Percentiles rank a stretch among this genome's conserved stretches.
Evolutionary conservation across 1,140 invertebrate genomes (phyloP).

Genomic region (Drosophila kepulauana): DNA sequence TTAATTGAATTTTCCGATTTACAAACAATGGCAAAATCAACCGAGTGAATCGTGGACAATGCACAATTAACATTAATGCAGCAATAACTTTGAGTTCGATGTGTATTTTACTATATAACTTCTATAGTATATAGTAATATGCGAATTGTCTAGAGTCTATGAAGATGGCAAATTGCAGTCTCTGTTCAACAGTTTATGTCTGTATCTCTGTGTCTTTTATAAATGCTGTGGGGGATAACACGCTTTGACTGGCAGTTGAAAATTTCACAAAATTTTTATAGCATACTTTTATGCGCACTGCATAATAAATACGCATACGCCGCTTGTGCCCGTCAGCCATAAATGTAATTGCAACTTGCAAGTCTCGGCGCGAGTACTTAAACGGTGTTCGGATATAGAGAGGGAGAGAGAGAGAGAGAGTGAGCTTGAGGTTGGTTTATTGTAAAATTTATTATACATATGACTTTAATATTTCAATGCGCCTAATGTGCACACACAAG

Average conservation of each 20-base stretch:
- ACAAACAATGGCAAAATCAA: too few relatives aligned
- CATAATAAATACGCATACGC: conserved; percentile 55
- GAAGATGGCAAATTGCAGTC: not conserved
- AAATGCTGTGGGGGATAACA: not conserved
- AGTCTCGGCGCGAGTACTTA: not conserved
- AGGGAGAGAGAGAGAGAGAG: not conserved
- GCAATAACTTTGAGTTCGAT: not conserved
- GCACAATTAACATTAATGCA: too few relatives aligned
- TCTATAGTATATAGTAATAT: not conserved
- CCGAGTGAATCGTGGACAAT: too few relatives aligned
- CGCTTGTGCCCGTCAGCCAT: conserved; percentile 38
- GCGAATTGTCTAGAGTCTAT: not conserved
- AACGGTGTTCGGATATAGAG: not conserved
- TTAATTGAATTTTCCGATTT: too few relatives aligned
- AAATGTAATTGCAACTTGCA: conserved; percentile 51
- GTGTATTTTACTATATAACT: too few relatives aligned
- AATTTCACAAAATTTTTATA: conserved; percentile 52
- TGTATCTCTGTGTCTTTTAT: conserved; percentile 7
- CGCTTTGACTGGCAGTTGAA: conserved; percentile 23
- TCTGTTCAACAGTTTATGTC: conserved; percentile 1
- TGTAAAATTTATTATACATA: conserved; percentile 49
- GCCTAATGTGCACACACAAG: conserved; percentile 16
- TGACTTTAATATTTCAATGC: conserved; percentile 64
- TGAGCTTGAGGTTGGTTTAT: conserved; percentile 56
- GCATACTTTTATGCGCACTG: conserved; percentile 65